Evolutionary conservation across 2,113 vertebrate species (phyloP).

Genomic region (Myocastor coypus): DNA sequence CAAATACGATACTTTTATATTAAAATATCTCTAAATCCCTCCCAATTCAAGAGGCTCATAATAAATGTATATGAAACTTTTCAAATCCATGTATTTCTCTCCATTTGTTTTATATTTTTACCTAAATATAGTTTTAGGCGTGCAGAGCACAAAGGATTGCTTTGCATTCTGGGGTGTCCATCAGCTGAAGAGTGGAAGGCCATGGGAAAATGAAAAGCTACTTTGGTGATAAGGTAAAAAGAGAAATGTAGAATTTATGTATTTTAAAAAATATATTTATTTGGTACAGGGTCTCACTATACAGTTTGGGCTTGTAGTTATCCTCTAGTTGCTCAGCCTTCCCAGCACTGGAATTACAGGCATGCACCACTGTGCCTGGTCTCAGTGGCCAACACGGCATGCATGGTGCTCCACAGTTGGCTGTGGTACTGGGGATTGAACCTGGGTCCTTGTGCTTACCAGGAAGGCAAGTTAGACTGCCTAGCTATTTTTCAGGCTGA

Average conservation of each 20-base stretch:
- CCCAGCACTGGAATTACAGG: too few relatives aligned
- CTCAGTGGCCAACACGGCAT: too few relatives aligned
- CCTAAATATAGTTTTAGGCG: not conserved
- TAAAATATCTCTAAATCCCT: not conserved
- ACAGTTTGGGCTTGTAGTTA: too few relatives aligned
- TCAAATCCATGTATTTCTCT: not conserved
- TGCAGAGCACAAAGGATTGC: not conserved
- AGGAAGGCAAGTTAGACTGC: too few relatives aligned
- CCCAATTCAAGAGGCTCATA: not conserved
- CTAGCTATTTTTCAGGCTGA: too few relatives aligned
- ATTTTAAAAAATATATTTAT: not conserved
- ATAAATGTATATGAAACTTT: not conserved
- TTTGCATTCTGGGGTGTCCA: not conserved
- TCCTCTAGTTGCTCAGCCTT: too few relatives aligned
- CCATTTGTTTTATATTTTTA: not conserved
- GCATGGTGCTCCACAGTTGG: too few relatives aligned
- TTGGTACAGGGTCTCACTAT: too few relatives aligned
- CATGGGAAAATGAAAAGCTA: not conserved
- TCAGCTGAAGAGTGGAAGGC: not conserved
- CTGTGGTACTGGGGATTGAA: too few relatives aligned
- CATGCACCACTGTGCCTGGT: too few relatives aligned
- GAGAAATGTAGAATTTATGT: not conserved
- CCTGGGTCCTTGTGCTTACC: too few relatives aligned
- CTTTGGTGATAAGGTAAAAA: not conserved
- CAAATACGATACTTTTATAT: not conserved